Evolutionary conservation across 2,797 vertebrate species (phyloP).

Genomic region (Crocodylus rhombifer): DNA sequence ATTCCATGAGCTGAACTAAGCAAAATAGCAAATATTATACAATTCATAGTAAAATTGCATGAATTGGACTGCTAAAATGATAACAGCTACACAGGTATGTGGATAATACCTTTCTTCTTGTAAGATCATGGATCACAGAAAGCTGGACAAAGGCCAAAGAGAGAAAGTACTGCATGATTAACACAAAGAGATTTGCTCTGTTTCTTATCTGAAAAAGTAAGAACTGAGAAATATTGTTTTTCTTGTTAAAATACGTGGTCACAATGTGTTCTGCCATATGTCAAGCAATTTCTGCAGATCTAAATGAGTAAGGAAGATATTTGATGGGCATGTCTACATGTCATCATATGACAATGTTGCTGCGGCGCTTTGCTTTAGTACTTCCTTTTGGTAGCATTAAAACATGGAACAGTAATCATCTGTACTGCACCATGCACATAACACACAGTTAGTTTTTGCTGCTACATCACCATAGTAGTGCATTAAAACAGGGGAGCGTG

Average conservation of each 20-base stretch:
- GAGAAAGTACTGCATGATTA: background rate
- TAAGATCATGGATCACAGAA: background rate
- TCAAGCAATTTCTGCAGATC: background rate
- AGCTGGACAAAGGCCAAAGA: background rate
- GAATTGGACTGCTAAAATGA: background rate
- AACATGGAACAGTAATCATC: too few species aligned
- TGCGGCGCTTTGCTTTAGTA: too few species aligned
- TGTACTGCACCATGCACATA: too few species aligned
- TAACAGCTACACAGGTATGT: background rate
- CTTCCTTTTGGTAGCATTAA: too few species aligned
- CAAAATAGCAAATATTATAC: background rate
- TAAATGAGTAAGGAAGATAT: background rate
- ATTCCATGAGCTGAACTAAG: background rate
- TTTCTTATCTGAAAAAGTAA: background rate
- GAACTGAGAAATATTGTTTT: background rate
- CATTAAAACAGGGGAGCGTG: too few species aligned
- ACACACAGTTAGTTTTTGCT: too few species aligned
- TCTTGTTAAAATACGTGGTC: background rate
- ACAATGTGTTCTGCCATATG: background rate
- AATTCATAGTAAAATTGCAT: background rate
- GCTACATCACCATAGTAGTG: too few species aligned
- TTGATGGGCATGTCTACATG: background rate
- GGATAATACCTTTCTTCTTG: background rate
- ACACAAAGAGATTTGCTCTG: background rate
- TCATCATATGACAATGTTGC: too few species aligned